Conservation (phyloP, 2,888 invertebrate genomes). For the Eupithecia vulgata region DNA sequence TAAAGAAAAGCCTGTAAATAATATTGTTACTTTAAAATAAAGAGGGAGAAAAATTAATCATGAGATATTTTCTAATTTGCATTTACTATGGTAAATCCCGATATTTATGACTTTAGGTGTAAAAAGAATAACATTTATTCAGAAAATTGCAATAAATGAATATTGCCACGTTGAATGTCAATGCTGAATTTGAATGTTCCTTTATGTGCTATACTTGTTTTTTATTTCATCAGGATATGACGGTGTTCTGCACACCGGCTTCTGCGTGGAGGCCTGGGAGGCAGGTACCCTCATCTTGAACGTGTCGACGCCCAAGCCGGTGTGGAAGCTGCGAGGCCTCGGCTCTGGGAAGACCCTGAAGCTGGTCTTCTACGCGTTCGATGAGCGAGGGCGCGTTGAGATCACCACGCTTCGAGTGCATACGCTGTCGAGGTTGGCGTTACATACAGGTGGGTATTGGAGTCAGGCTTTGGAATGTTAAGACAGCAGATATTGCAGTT, state of each 20-base stretch:
- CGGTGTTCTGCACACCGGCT: constrained; percentile 90
- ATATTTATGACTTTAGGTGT: too few species aligned
- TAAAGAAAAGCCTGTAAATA: too few species aligned
- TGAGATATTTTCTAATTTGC: too few species aligned
- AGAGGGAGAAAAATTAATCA: too few species aligned
- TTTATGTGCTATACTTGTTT: too few species aligned
- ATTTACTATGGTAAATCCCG: too few species aligned
- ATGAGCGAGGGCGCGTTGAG: constrained; percentile 92
- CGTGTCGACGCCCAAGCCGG: constrained; percentile 87
- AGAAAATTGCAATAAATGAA: too few species aligned
- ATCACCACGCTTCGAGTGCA: constrained; percentile 77
- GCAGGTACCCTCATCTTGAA: constrained; percentile 86
- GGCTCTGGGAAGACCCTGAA: constrained; percentile 91
- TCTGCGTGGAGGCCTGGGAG: constrained; percentile 88
- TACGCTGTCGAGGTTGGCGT: constrained; percentile 69
- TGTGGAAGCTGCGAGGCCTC: constrained; percentile 90
- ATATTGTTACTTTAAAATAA: too few species aligned
- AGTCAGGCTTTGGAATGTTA: neutral
- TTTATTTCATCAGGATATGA: constrained; percentile 85
- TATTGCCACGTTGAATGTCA: too few species aligned
- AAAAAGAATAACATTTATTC: too few species aligned
- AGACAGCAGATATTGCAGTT: neutral
- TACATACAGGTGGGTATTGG: constrained; percentile 68
- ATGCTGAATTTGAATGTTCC: too few species aligned
- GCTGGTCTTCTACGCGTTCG: constrained; percentile 91